These are phyloP conservation scores for Nomada hirtipes DNA, from an alignment of 2,888 invertebrate species.

Conservation along the genomic window DNA sequence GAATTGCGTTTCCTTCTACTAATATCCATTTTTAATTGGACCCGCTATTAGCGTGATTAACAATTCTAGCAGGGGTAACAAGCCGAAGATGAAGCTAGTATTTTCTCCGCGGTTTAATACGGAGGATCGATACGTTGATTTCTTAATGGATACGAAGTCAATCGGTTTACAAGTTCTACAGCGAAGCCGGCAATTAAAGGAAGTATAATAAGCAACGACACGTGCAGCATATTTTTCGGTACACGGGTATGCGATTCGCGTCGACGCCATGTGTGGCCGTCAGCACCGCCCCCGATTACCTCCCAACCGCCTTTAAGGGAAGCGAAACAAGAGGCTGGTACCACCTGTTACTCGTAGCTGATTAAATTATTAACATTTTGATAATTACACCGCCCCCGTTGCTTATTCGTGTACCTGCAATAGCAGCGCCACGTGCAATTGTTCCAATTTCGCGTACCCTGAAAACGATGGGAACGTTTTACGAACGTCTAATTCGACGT, in stretches of 20 bases:
- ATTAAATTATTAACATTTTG: constrained; percentile 79
- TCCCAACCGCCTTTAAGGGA: constrained; percentile 46
- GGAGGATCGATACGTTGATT: background rate
- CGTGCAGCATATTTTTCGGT: constrained; percentile 29
- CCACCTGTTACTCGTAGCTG: constrained; percentile 79
- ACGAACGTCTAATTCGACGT: background rate
- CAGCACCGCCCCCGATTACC: constrained; percentile 67
- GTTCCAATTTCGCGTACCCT: background rate
- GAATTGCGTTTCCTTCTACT: background rate
- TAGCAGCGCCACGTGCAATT: background rate
- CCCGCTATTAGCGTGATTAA: background rate
- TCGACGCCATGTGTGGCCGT: constrained; percentile 73
- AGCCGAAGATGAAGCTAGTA: too few species aligned
- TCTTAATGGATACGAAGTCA: background rate
- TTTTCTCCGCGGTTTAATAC: background rate
- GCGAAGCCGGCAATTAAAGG: background rate
- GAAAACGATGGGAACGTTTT: background rate
- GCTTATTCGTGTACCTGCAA: background rate
- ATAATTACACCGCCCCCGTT: constrained; percentile 74
- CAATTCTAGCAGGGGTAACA: background rate
- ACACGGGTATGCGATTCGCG: constrained; percentile 56
- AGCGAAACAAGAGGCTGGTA: constrained; percentile 44
- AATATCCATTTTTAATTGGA: constrained; percentile 1
- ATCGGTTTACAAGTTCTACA: background rate
- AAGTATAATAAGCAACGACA: constrained; percentile 26